Conservation (phyloP, 2,113 vertebrate genomes). For the Globicephala melas region DNA sequence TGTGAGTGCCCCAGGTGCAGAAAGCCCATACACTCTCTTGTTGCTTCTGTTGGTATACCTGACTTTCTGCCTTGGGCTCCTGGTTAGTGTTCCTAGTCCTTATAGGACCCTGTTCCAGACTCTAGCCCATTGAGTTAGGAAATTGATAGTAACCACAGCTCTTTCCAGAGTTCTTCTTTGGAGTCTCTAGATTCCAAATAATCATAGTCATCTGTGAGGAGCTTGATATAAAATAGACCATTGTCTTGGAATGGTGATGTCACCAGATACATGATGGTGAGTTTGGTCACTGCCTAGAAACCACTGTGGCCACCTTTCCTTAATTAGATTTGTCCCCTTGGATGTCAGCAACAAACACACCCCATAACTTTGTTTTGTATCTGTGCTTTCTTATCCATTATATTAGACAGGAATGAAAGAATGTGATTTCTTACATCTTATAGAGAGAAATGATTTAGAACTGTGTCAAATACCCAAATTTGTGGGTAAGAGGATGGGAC, state of each 20-base stretch:
- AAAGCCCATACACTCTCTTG: accelerated
- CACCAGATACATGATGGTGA: not conserved
- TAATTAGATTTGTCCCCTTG: not conserved
- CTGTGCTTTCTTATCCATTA: not conserved
- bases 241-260: not conserved
- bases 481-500: not conserved
- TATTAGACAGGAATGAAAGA: not conserved
- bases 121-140: not conserved
- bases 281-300: not conserved
- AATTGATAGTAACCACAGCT: not conserved
- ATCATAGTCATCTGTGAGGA: not conserved
- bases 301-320: too few species aligned
- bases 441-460: not conserved
- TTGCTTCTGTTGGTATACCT: not conserved
- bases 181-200: not conserved
- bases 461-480: not conserved
- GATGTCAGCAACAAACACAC: not conserved
- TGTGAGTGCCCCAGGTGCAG: not conserved
- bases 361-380: not conserved
- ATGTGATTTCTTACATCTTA: not conserved
- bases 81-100: not conserved
- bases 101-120: not conserved
- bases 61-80: not conserved
- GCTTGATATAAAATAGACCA: not conserved
- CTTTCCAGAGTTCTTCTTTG: not conserved